These are phyloP conservation scores for Muscina levida DNA, from an alignment of 2,888 invertebrate genomes.

Conservation along the genomic window DNA sequence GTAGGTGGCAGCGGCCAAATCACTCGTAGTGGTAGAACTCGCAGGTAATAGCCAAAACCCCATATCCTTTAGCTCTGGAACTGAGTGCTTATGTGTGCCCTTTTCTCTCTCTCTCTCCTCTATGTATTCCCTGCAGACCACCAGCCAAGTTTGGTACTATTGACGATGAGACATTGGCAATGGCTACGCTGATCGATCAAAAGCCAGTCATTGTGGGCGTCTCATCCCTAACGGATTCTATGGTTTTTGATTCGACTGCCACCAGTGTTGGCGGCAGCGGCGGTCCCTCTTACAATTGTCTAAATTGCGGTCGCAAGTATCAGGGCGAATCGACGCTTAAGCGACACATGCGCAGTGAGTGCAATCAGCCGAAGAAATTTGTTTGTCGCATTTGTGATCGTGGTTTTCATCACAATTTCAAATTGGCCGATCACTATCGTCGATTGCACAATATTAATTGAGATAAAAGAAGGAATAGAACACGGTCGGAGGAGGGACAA, in stretches of 20 bases:
- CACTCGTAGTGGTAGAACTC: conserved; percentile 62
- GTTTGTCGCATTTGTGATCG: conserved; percentile 76
- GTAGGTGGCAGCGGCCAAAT: conserved; percentile 30
- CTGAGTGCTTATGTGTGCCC: neutral
- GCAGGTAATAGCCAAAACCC: conserved; percentile 53
- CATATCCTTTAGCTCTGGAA: neutral
- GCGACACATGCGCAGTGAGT: conserved; percentile 82
- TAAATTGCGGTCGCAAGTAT: conserved; percentile 75
- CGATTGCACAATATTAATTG: conserved; percentile 68
- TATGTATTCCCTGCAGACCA: conserved; percentile 42
- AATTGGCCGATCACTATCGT: conserved; percentile 76
- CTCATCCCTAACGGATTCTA: neutral
- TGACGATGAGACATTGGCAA: neutral
- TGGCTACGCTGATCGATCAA: neutral
- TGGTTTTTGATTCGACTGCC: neutral
- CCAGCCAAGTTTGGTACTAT: conserved; percentile 51
- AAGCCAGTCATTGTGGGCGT: neutral
- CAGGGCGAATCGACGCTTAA: conserved; percentile 74
- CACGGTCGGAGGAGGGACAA: no score
- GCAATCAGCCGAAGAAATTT: conserved; percentile 77
- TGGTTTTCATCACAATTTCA: conserved; percentile 78
- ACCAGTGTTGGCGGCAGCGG: neutral
- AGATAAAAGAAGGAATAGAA: conserved; percentile 5
- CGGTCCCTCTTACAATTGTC: conserved; percentile 69
- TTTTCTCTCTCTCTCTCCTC: conserved; percentile 9